Evolutionary conservation across 2,888 invertebrate genomes (phyloP), one percentile per base, ranked within the genome.

Genomic region (Microctonus hyperodae): DNA sequence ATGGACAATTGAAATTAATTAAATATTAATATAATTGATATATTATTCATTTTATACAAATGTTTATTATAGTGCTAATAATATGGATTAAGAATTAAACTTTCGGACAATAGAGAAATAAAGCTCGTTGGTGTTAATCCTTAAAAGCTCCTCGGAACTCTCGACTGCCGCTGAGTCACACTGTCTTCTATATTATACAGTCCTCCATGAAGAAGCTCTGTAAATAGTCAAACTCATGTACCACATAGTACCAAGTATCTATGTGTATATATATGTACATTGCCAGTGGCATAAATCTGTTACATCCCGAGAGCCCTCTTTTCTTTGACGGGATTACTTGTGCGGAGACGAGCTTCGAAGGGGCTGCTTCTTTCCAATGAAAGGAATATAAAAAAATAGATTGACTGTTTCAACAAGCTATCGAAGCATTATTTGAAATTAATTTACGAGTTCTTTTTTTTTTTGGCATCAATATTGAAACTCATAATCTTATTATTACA

Each of bases 291-390:
- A 72, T 70, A 72, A 74, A 74, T 74, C 73, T 71, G 70, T 70
- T 70, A 71, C 69, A 65, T 65, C 57, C 68, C 63, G 50, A 71
- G 69, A 67, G 68, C 70, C 68, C 53, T 65, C 61, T 59, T 69
- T 73, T 68, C 72, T 74, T 72, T 69, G 73, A 70, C 69, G 61
- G 73, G 73, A 76, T 75, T 76, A 74, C 66, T 51, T 44, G 64
- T 44, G 62, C 57, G 50, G 57, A 28, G 59, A 25, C 57, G 44
- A 59, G 62, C 56, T 64, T 67, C 67, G 40, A 69, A n/a, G 67
- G 68, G 69, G 58, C 67, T 67, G 62, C n/a, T 64, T 67, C 62
- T 72, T 66, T 67, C 56, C 56, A 28, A 69, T 69, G 69, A 67
- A 58, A 56, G 60, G 56, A 55, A 63, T 66, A 61, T 57, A 62